A percentile compares a stretch with the other conserved stretches of the same genome.
phyloP scores from a whole-genome alignment of 2,888 invertebrate species.

The Eueremaeus valkanovi region DNA sequence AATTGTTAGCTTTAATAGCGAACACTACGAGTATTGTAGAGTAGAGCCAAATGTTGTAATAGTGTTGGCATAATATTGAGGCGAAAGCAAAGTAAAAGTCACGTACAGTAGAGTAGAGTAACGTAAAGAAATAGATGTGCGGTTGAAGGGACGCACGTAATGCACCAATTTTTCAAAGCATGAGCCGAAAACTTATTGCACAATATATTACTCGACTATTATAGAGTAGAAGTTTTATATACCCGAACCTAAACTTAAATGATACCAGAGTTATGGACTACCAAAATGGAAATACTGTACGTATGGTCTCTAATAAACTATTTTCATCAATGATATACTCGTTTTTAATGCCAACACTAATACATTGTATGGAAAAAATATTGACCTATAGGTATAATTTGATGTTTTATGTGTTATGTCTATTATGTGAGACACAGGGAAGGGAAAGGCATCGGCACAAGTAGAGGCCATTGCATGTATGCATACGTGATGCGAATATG shows the following conservation, averaged over 20 bases:
- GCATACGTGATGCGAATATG: slow-evolving; percentile 22
- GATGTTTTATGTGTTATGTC: not conserved
- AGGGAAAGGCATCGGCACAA: not conserved
- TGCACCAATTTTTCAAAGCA: slow-evolving; percentile 33
- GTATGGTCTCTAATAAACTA: not conserved
- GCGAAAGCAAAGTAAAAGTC: slow-evolving; percentile 31
- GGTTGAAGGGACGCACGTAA: slow-evolving; percentile 35
- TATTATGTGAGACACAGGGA: slow-evolving; percentile 24
- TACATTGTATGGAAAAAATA: slow-evolving; percentile 8
- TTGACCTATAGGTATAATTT: not conserved
- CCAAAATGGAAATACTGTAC: not conserved
- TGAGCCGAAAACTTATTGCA: slow-evolving; percentile 19
- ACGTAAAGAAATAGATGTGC: slow-evolving; percentile 29
- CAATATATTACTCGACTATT: slow-evolving; percentile 3
- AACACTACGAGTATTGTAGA: not conserved
- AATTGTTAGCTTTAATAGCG: not conserved
- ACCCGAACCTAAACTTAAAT: not conserved
- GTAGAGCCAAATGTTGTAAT: not conserved
- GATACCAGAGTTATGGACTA: not conserved
- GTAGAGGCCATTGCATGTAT: slow-evolving; percentile 24
- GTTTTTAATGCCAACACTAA: not conserved
- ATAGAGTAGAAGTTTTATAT: not conserved
- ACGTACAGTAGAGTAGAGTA: slow-evolving; percentile 16
- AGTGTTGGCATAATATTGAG: slow-evolving; percentile 10
- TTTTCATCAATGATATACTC: not conserved